Base-by-base conservation (phyloP, 2,797 vertebrate species). In the Sitta carolinensis region DNA sequence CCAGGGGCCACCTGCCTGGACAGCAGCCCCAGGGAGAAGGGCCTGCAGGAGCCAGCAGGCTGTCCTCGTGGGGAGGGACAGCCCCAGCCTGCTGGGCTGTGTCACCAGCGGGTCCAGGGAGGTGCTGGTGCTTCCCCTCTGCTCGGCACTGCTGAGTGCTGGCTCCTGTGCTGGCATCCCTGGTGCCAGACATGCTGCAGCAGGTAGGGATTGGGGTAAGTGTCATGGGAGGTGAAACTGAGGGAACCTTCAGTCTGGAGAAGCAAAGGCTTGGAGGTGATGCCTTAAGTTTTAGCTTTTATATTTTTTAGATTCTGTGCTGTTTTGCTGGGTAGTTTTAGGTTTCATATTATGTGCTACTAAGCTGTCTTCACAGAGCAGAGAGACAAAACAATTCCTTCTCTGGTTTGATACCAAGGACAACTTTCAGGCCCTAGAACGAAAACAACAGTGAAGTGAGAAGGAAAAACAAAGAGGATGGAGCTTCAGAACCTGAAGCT, bases 161-260 rank as follows among this genome's bases (percentile, higher is more conserved):
- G 50, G 17, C 13, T 55, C 54, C 29, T 29, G 11, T 40, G 40
- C 89, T 66, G 43, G 27, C 19, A 47, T 68, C 34, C 45, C 32
- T n/a, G 26, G 59, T 36, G 9, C 25, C 15, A 61, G n/a, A 7
- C 18, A 2, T 4, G 5, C 7, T 32, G 55, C 55, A n/a, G 32
- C 15, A 36, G 40, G 29, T 5, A 30, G 40, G 70, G 36, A 9
- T 62, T 84, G 55, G 4, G 10, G 4, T 47, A 2, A 50, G 36
- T 75, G 16, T 57, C 0, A 0, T 10, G 11, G n/a, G 50, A 84
- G 78, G 18, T 13, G 25, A 73, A 27, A 20, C 3, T 27, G 47
- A 73, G 22, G 29, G 58, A 57, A 18, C 47, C 14, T 54, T 74
- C 26, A 29, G 2, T 43, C 13, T 47, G 17, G 55, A 74, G 42